Base-by-base conservation (phyloP, 2,797 vertebrate species). In the Paguma larvata region DNA sequence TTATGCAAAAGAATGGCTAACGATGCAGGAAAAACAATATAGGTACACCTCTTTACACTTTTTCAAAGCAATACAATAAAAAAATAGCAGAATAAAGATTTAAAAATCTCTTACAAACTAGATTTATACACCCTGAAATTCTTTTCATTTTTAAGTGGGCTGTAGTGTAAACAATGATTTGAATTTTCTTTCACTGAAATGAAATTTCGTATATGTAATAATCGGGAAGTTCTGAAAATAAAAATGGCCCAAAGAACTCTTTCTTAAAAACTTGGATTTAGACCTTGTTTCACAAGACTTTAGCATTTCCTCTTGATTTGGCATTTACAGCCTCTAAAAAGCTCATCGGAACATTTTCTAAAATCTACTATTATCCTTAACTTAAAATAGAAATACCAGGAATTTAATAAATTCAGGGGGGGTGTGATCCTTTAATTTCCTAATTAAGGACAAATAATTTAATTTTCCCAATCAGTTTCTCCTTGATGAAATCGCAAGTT, bases 371-470 rank as follows among this genome's bases (percentile, higher is more conserved):
- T 56, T 88, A 82, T 56, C 2, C 18, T 95, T 6, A 85, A 48
- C 19, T 85, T 94, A 80, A 63, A 91, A 25, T 13, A 85, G 14
- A 1, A 95, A 85, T 82, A 77, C 1, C 25, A 89, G 15, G 27
- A 85, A 93, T 73, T 75, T 92, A 79, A 48, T 72, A 73, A 41
- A 70, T 90, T 85, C 51, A 38, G 12, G 83, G 13, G 14, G 38
- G 78, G 68, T 68, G 38, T 14, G 62, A 38, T 51, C 9, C 38
- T 72, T 87, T 38, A 90, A 59, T 46, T 32, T 59, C 30, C 44
- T 82, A 86, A 96, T 93, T 67, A 95, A 93, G 38, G 23, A 18
- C 80, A 63, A 89, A 84, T 84, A 51, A 21, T 79, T 63, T 73
- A 19, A 82, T 53, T 65, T 89, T 15, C 6, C 8, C 96, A 96